These are phyloP conservation scores for Dendronephthya gigantea DNA, from an alignment of 64 coral and sea anemone genomes.

Conservation along the genomic window DNA sequence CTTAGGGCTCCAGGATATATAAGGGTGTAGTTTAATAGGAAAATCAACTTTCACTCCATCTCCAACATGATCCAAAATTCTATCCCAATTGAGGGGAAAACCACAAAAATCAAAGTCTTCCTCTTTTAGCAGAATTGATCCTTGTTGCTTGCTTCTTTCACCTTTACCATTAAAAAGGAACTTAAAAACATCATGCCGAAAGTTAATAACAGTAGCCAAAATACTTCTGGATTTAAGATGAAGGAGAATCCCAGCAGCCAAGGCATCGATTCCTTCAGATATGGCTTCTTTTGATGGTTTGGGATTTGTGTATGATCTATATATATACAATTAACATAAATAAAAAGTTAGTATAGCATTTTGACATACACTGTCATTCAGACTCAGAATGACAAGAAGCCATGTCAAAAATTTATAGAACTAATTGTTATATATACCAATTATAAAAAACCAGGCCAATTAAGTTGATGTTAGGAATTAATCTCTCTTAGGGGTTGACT, in stretches of 20 bases:
- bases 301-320: constrained; percentile 36
- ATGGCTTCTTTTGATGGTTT: constrained; percentile 8
- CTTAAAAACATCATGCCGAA: constrained; percentile 20
- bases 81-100: constrained; percentile 19
- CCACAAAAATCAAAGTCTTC: constrained; percentile 16
- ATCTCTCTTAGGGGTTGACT: no score
- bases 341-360: background rate
- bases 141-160: constrained; percentile 11
- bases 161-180: constrained; percentile 35
- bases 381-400: background rate
- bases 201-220: constrained; percentile 22
- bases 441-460: no score
- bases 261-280: constrained; percentile 21
- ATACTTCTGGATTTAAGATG: constrained; percentile 25
- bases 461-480: no score
- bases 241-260: constrained; percentile 17
- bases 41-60: constrained; percentile 36
- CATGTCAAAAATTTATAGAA: background rate
- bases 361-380: background rate
- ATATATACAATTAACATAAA: background rate
- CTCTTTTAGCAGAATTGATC: constrained; percentile 18
- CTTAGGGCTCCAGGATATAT: constrained; percentile 29
- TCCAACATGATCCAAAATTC: constrained; percentile 21
- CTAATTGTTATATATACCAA: background rate
- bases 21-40: constrained; percentile 27